A percentile compares a stretch with the other conserved stretches of the same genome.
Evolutionary conservation across 2,797 vertebrate species (phyloP).

Genomic region (Esox lucius): DNA sequence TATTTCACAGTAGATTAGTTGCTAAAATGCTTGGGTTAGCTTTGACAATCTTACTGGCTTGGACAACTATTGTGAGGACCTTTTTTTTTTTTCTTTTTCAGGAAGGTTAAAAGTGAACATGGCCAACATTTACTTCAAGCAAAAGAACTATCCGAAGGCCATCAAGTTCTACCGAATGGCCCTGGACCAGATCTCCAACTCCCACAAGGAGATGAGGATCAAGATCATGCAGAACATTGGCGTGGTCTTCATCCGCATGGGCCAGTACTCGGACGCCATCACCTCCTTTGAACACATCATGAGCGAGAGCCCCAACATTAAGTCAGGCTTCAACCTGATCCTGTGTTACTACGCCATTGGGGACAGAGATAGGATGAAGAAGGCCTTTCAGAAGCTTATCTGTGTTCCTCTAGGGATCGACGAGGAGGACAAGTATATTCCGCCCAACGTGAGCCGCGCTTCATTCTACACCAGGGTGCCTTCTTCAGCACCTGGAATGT

Average conservation of each 20-base stretch:
- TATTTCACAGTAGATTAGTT: neutral
- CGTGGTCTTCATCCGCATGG: constrained; percentile 88
- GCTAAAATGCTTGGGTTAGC: neutral
- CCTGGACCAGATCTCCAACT: constrained; percentile 88
- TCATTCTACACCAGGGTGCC: neutral
- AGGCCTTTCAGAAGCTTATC: constrained; percentile 92
- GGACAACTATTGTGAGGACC: neutral
- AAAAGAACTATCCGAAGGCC: constrained; percentile 93
- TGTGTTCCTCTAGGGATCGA: constrained; percentile 87
- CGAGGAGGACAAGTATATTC: constrained; percentile 91
- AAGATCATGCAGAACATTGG: constrained; percentile 98
- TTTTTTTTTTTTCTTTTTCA: neutral
- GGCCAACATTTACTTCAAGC: constrained; percentile 97
- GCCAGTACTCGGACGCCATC: constrained; percentile 90
- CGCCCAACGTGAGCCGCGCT: constrained; percentile 79
- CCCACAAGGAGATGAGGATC: constrained; percentile 92
- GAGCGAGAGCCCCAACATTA: constrained; percentile 89
- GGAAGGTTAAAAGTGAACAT: constrained; percentile 95
- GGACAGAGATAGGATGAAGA: constrained; percentile 93
- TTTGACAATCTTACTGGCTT: neutral
- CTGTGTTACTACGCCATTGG: constrained; percentile 91
- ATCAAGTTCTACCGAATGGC: constrained; percentile 96
- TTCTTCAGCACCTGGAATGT: neutral
- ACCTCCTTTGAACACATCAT: constrained; percentile 95
- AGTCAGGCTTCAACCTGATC: constrained; percentile 91